Conservation (phyloP, 2,797 vertebrate genomes). For the Sebastes nivosus region DNA sequence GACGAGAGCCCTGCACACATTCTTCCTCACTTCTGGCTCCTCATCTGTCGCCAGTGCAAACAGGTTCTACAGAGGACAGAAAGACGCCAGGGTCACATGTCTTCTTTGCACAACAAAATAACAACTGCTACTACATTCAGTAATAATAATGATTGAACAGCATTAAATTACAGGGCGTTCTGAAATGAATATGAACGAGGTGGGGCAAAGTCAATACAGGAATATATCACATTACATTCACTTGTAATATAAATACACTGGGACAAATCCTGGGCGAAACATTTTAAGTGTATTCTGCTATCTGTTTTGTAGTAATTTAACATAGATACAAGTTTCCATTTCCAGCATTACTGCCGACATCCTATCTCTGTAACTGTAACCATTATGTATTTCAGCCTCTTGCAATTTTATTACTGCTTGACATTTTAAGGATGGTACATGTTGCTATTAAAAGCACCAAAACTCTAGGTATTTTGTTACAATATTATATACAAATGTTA, state of each 20-base stretch:
- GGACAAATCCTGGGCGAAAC: background rate
- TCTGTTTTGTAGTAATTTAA: background rate
- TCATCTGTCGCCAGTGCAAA: conserved; percentile 93
- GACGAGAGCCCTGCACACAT: conserved; percentile 92
- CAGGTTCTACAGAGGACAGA: conserved; percentile 81
- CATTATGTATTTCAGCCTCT: background rate
- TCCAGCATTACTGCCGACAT: background rate
- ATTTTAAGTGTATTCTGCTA: background rate
- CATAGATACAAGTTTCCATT: background rate
- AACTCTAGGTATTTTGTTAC: background rate
- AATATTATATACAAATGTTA: background rate
- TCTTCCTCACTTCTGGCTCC: conserved; percentile 93
- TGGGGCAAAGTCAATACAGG: background rate
- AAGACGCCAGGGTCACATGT: background rate
- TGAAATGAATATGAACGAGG: background rate
- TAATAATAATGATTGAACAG: background rate
- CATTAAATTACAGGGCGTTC: background rate
- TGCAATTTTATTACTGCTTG: background rate
- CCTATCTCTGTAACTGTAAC: background rate
- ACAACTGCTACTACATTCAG: background rate
- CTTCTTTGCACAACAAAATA: background rate
- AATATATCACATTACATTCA: background rate
- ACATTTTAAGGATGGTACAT: background rate
- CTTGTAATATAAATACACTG: background rate
- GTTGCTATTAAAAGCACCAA: background rate